Base-by-base conservation (phyloP, 2,113 vertebrate genomes). In the Falco punctatus region DNA sequence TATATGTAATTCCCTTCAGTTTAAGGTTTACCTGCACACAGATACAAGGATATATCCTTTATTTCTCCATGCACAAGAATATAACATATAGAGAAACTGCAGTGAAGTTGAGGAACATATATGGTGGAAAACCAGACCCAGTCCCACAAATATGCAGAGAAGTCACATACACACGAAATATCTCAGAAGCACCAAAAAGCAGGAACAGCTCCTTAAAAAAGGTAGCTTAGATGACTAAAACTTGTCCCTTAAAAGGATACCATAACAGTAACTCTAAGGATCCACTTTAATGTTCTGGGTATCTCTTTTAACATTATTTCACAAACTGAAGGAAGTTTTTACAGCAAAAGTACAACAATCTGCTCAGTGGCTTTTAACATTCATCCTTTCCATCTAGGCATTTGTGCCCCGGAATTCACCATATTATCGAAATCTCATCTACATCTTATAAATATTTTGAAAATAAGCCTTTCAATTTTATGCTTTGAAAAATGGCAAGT, bases 201-300 rank as follows among this genome's bases (percentile, higher is more conserved):
- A 84, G 28, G 65, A 90, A 35, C 6, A 78, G 2, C 6, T 49
- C 27, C 20, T 51, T 49, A 11, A 74, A 81, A 85, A 81, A 61
- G 4, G 7, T 46, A 10, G 4, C 5, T 74, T 5, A 26, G 22
- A 5, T 64, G 44, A 58, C 13, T 54, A 64, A 86, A 84, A n/a
- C 5, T 3, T 42, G 10, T 59, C 16, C 5, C 10, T 64, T 72
- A 32, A 74, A 71, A 49, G 6, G 3, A 8, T 82, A 4, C 14
- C 0, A 2, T 38, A 82, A 51, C 0, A 0, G 18, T 20, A 78
- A 27, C 10, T 69, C 28, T 62, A 69, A 46, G 15, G 3, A 3
- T 38, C 23, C 13, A 28, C 8, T 72, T 62, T 10, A 51, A 33
- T 24, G 3, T 48, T 58, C 51, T 40, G 1, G 59, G 10, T 28